These are phyloP conservation scores for Strix occidentalis DNA, from an alignment of 2,797 vertebrate species.

Conservation along the genomic window DNA sequence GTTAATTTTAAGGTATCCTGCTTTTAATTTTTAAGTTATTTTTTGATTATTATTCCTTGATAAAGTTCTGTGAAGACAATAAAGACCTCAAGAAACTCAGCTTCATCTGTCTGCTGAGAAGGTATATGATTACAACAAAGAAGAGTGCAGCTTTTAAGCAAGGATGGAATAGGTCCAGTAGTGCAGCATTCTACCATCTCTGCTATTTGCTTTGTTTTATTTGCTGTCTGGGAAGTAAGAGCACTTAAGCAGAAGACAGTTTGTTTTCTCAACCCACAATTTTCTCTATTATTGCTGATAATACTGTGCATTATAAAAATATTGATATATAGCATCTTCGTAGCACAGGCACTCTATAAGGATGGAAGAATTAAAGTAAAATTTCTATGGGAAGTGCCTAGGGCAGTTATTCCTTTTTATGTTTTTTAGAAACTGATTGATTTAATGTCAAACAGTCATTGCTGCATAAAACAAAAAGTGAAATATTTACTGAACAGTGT, in stretches of 20 bases:
- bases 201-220: not conserved
- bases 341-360: not conserved
- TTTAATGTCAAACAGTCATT: not conserved
- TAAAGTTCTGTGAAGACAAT: not conserved
- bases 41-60: not conserved
- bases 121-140: not conserved
- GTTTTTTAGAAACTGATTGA: not conserved
- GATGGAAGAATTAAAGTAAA: not conserved
- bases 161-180: not conserved
- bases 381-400: not conserved
- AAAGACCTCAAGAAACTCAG: not conserved
- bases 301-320: not conserved
- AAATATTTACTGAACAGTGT: not conserved
- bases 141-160: not conserved
- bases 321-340: not conserved
- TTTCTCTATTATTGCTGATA: not conserved
- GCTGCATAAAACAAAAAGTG: not conserved
- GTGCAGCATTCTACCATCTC: not conserved
- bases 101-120: not conserved
- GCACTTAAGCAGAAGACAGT: not conserved
- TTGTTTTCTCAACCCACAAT: not conserved
- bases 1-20: not conserved
- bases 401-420: not conserved
- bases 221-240: not conserved
- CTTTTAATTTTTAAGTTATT: not conserved